These are phyloP conservation scores for Campopleginae sp. DNA, from an alignment of 2,888 invertebrate genomes.

Conservation along the genomic window DNA sequence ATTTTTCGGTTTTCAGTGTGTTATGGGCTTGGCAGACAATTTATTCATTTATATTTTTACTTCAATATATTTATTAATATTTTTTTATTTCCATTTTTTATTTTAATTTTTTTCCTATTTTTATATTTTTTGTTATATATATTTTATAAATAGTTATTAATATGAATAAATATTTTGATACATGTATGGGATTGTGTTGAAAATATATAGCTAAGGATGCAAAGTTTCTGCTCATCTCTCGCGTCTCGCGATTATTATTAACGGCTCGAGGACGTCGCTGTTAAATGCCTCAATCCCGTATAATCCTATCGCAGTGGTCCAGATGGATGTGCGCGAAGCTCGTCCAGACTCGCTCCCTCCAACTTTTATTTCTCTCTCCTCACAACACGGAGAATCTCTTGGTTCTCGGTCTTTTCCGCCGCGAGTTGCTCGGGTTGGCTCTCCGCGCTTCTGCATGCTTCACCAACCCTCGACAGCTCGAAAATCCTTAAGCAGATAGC, in stretches of 20 bases:
- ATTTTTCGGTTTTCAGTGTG: background rate
- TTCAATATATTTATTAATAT: no score
- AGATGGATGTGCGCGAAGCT: conserved; percentile 74
- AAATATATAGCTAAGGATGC: background rate
- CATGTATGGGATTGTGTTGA: background rate
- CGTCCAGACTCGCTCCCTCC: conserved; percentile 47
- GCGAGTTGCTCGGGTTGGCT: background rate
- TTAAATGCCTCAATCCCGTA: conserved; percentile 75
- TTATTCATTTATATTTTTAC: background rate
- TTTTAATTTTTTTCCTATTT: no score
- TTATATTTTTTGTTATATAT: no score
- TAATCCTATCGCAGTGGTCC: conserved; percentile 75
- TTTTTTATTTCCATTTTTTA: no score
- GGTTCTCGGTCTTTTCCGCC: conserved; percentile 1
- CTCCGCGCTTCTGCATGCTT: background rate
- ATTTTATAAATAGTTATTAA: no score
- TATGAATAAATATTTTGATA: background rate
- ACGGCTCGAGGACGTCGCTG: conserved; percentile 72
- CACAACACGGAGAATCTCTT: conserved; percentile 46
- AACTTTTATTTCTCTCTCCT: conserved; percentile 29
- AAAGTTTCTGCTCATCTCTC: conserved; percentile 31
- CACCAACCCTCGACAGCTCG: conserved; percentile 33
- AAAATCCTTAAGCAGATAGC: conserved; percentile 59
- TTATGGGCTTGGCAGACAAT: conserved; percentile 2
- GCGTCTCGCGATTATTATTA: conserved; percentile 72